Conservation (phyloP, 2,797 vertebrate genomes). For the Clarias platycephalus region DNA sequence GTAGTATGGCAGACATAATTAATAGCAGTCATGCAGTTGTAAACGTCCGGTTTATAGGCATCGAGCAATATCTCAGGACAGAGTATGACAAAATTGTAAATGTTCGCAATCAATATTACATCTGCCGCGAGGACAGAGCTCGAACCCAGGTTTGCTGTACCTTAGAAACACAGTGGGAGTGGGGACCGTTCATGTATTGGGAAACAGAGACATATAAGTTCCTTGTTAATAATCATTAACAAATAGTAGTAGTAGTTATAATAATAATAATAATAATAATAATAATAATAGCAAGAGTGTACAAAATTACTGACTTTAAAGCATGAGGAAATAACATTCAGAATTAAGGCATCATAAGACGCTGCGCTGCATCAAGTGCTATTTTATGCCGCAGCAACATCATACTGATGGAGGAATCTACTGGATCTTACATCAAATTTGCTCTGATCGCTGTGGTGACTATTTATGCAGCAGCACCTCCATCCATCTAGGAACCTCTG, state of each 20-base stretch:
- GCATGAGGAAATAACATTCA: neutral
- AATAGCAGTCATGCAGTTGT: constrained; percentile 9
- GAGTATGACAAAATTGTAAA: constrained; percentile 24
- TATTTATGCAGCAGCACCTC: no score
- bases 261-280: no score
- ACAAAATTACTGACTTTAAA: neutral
- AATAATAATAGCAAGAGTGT: neutral
- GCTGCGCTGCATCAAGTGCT: neutral
- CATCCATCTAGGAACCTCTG: no score
- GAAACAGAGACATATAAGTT: neutral
- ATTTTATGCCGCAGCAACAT: neutral
- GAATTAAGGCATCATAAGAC: neutral
- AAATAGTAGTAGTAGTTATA: no score
- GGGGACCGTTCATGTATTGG: neutral
- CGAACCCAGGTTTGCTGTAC: neutral
- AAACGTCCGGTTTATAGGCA: constrained; percentile 33
- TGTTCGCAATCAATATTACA: constrained; percentile 20
- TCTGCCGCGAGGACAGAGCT: neutral
- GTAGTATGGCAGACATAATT: constrained; percentile 34
- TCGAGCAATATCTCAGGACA: constrained; percentile 28
- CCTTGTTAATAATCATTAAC: neutral
- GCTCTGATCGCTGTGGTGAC: neutral
- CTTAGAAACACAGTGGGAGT: neutral
- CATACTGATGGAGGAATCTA: neutral
- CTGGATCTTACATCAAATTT: neutral